Percentiles rank a stretch among this genome's conserved stretches.
Evolutionary conservation across 2,888 invertebrate species (phyloP).

Genomic region (Neoaliturus tenellus): DNA sequence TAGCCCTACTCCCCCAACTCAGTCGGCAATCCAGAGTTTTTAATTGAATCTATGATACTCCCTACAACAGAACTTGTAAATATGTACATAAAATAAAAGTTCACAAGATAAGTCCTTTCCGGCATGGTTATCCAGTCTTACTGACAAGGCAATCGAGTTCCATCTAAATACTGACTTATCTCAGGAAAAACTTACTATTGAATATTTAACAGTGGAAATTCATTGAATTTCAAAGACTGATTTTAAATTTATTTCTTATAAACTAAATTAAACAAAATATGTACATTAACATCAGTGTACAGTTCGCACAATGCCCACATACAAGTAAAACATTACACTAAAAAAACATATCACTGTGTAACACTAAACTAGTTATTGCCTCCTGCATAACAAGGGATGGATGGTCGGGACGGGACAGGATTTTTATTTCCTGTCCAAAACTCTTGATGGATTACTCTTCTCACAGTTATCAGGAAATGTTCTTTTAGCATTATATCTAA

Average conservation of each 20-base stretch:
- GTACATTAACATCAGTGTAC: constrained; percentile 4
- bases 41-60: too few relatives aligned
- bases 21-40: too few relatives aligned
- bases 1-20: too few relatives aligned
- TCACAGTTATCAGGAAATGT: too few relatives aligned
- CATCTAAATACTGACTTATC: constrained; percentile 2
- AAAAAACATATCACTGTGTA: too few relatives aligned
- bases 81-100: neutral
- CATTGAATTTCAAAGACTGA: neutral
- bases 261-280: neutral
- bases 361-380: too few relatives aligned
- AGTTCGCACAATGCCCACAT: neutral
- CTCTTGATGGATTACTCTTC: too few relatives aligned
- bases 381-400: too few relatives aligned
- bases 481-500: too few relatives aligned
- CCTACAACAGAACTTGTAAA: neutral
- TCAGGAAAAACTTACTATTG: neutral
- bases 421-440: too few relatives aligned
- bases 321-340: neutral
- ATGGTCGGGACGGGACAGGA: too few relatives aligned
- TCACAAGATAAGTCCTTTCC: neutral
- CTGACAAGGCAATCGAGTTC: neutral
- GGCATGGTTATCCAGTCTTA: neutral
- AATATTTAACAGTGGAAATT: neutral
- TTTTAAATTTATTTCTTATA: neutral